A percentile compares a stretch with the other conserved stretches of the same genome.
Evolutionary conservation across 2,113 vertebrate species (phyloP).

Genomic region (Sebastes fasciatus): DNA sequence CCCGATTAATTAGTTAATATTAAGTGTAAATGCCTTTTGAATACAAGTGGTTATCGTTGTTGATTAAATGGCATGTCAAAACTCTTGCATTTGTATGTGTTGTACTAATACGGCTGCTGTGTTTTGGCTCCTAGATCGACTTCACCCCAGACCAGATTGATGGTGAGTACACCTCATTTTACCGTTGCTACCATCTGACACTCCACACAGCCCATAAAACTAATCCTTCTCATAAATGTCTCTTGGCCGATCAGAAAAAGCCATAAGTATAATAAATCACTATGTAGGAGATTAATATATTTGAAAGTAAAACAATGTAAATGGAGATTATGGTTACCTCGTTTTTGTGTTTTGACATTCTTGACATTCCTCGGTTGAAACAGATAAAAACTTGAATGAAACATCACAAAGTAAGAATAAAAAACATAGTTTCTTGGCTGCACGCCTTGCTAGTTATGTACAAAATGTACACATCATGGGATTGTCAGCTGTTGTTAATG

Average conservation of each 20-base stretch:
- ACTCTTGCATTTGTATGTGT: constrained; percentile 8
- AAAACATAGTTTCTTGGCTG: neutral
- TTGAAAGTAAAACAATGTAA: neutral
- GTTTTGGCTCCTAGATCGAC: constrained; percentile 74
- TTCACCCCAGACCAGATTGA: constrained; percentile 85
- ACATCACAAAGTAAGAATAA: neutral
- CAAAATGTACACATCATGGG: neutral
- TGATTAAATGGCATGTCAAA: constrained; percentile 4
- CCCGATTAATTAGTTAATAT: constrained; percentile 36
- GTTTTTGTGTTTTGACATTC: constrained; percentile 24
- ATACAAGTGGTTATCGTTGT: constrained; percentile 1
- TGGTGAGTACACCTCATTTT: constrained; percentile 68
- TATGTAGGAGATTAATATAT: neutral
- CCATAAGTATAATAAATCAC: neutral
- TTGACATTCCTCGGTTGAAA: neutral
- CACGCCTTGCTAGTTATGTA: neutral
- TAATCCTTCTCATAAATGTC: neutral
- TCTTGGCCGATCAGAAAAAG: neutral
- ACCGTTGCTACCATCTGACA: constrained; percentile 27
- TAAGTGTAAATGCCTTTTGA: constrained; percentile 6
- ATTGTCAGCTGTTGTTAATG: neutral
- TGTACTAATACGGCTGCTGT: constrained; percentile 57
- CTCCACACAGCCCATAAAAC: constrained; percentile 5
- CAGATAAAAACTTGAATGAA: neutral
- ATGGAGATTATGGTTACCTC: constrained; percentile 7